Base-by-base conservation (phyloP, 2,113 vertebrate genomes). In the Alligator mississippiensis region DNA sequence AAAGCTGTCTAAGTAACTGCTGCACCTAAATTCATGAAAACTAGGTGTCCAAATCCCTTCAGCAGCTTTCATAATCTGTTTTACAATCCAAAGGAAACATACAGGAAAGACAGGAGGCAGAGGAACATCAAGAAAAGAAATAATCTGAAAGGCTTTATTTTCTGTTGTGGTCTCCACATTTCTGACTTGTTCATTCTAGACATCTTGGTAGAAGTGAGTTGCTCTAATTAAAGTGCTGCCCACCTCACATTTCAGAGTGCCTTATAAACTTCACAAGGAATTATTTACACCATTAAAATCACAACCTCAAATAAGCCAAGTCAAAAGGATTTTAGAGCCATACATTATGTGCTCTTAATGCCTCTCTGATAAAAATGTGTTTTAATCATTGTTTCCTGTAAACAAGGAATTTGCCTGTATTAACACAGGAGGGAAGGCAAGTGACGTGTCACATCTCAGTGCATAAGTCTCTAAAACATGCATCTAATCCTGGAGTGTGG, bases 191-290 rank as follows among this genome's bases (percentile, higher is more conserved):
- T 91, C 85, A 22, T 21, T 84, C 58, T 16, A 70, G 55, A 21
- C 13, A 18, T 77, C 19, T 85, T 60, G 22, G 19, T 78, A 47
- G 4, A 68, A 92, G 27, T 77, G 30, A 77, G 38, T 62, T 38
- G 47, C 92, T 88, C n/a, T 89, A 47, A 22, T 27, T 59, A 61
- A 34, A 85, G 60, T 89, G 62, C 86, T 90, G 62, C 57, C 57
- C 82, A 15, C 0, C 22, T 1, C 18, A 12, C 47, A 28, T 78
- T 27, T 77, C 80, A 64, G 22, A 27, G 22, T 89, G 58, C 54
- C 34, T 75, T 80, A 77, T 86, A 28, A 90, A 90, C 83, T 90
- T 61, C 82, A 85, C 21, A 58, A 87, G 70, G 70, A 91, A 84
- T 34, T 75, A 15, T 59, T 15, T 11, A 55, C 3, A 2, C 47